These are phyloP conservation scores for Melanerpes formicivorus DNA, from an alignment of 2,113 vertebrate species.

Conservation along the genomic window DNA sequence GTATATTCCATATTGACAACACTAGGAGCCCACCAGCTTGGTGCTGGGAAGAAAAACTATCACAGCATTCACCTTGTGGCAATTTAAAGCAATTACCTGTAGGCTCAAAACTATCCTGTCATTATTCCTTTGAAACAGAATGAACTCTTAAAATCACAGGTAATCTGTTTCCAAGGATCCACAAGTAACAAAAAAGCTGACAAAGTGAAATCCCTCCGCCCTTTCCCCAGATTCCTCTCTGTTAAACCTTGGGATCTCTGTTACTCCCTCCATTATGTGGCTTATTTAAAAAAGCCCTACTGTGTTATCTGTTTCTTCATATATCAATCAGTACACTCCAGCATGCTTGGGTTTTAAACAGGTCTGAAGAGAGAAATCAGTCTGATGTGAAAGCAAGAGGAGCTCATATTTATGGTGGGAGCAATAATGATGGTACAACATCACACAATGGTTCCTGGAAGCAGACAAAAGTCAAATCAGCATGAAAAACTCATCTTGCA, in stretches of 20 bases:
- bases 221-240: neutral
- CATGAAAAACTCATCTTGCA: constrained; percentile 16
- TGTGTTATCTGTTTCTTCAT: constrained; percentile 44
- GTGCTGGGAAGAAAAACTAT: neutral
- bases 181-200: constrained; percentile 5
- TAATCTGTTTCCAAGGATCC: constrained; percentile 9
- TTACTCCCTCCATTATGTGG: neutral
- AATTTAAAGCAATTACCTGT: constrained; percentile 36
- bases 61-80: neutral
- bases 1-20: neutral
- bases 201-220: neutral
- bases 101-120: constrained; percentile 49
- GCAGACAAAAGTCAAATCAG: constrained; percentile 57
- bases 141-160: constrained; percentile 29
- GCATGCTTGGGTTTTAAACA: constrained; percentile 12
- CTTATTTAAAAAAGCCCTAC: constrained; percentile 45
- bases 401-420: neutral
- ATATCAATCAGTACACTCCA: neutral
- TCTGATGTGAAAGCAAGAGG: constrained; percentile 24
- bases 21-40: neutral
- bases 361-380: constrained; percentile 11
- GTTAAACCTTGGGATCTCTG: constrained; percentile 13
- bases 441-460: constrained; percentile 40
- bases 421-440: constrained; percentile 46
- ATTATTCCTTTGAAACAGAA: constrained; percentile 10